Evolutionary conservation across 2,797 vertebrate genomes (phyloP).

Genomic region (Trematomus bernacchii): DNA sequence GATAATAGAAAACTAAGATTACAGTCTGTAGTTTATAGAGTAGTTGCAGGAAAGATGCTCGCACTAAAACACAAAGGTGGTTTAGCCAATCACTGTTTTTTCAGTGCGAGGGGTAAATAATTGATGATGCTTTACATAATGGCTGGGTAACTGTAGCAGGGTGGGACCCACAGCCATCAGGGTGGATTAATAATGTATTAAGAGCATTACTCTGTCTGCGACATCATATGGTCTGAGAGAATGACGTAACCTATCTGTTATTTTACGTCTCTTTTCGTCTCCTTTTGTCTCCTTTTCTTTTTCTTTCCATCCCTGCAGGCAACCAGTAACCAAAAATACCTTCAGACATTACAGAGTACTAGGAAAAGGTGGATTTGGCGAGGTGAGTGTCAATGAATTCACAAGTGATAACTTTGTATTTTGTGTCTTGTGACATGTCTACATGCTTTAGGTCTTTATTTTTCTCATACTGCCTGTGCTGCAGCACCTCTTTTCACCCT

Average conservation of each 20-base stretch:
- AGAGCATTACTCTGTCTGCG: conserved; percentile 69
- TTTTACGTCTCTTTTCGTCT: conserved; percentile 42
- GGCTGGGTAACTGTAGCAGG: conserved; percentile 53
- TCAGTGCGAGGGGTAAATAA: conserved; percentile 67
- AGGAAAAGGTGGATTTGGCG: conserved; percentile 97
- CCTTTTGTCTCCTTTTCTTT: conserved; percentile 19
- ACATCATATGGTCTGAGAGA: conserved; percentile 51
- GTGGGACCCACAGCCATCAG: conserved; percentile 65
- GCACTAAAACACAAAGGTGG: conserved; percentile 42
- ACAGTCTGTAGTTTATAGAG: neutral
- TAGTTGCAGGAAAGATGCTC: conserved; percentile 3
- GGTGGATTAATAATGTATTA: conserved; percentile 74
- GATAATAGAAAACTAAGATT: neutral
- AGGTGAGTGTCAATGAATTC: conserved; percentile 85
- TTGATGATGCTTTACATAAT: conserved; percentile 71
- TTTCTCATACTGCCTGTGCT: no score
- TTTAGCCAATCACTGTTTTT: conserved; percentile 55
- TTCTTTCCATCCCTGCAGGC: conserved; percentile 81
- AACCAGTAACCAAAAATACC: conserved; percentile 95
- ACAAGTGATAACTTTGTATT: neutral
- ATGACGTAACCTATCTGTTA: conserved; percentile 41
- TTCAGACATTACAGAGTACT: conserved; percentile 96
- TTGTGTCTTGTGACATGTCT: no score
- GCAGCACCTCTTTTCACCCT: no score
- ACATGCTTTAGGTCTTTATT: no score